Percentiles rank a stretch among this genome's conserved stretches.
phyloP scores from a whole-genome alignment of 2,113 vertebrate genomes.

The Rafetus swinhoei region DNA sequence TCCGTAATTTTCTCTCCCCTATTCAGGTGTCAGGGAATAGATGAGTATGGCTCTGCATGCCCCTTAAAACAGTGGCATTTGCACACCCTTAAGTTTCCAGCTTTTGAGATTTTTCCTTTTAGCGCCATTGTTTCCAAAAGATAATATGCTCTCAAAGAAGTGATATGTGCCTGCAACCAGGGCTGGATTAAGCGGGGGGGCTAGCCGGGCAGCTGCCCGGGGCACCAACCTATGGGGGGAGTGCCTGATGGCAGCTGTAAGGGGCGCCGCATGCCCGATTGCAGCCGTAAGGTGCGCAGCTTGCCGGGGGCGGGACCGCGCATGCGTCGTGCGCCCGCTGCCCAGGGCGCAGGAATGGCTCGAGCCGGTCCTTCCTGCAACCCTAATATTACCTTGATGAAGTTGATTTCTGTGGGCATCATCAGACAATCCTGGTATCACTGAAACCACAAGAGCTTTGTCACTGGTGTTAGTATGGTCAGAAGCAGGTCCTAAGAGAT shows the following conservation, averaged over 20 bases:
- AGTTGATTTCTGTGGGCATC: fast-evolving
- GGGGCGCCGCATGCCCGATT: too few species aligned
- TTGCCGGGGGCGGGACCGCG: too few species aligned
- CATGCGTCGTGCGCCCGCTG: too few species aligned
- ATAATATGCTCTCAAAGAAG: fast-evolving
- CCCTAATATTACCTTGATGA: neutral
- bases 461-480: neutral
- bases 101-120: neutral
- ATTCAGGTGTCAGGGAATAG: neutral
- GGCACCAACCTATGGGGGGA: too few species aligned
- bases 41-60: neutral
- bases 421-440: neutral
- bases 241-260: too few species aligned
- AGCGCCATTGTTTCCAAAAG: neutral
- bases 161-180: neutral
- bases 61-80: neutral
- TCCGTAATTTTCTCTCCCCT: neutral
- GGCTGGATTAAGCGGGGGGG: too few species aligned
- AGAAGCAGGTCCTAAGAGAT: neutral
- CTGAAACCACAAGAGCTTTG: neutral
- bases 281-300: too few species aligned
- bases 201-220: too few species aligned
- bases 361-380: neutral
- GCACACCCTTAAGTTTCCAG: neutral
- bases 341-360: too few species aligned